Conservation (phyloP, 2,888 invertebrate species). For the Hedychridium roseum region DNA sequence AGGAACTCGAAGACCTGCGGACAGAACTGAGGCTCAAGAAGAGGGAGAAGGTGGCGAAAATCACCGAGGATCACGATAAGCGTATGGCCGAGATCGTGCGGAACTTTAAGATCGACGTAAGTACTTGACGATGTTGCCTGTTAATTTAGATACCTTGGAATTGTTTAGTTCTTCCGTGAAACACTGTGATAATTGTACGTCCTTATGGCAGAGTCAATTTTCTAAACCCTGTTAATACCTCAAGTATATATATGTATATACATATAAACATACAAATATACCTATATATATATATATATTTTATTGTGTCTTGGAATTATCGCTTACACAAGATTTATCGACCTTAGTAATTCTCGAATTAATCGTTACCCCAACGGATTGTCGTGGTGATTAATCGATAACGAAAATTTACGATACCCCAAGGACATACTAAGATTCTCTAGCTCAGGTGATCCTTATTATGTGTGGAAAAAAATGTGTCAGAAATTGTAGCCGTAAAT, state of each 20-base stretch:
- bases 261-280: not conserved
- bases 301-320: too few relatives aligned
- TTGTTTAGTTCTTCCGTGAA: not conserved
- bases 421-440: too few relatives aligned
- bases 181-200: not conserved
- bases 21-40: constrained; percentile 51
- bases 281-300: too few relatives aligned
- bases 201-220: not conserved
- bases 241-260: too few relatives aligned
- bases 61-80: constrained; percentile 61
- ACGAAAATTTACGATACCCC: too few relatives aligned
- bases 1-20: constrained; percentile 56
- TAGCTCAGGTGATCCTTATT: too few relatives aligned
- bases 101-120: constrained; percentile 73
- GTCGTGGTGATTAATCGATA: too few relatives aligned
- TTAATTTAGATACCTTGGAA: constrained; percentile 10
- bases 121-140: constrained; percentile 31
- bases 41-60: constrained; percentile 54
- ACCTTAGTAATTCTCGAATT: too few relatives aligned
- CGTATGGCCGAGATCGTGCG: constrained; percentile 55
- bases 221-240: not conserved
- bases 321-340: too few relatives aligned
- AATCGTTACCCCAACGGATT: too few relatives aligned
- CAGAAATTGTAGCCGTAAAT: too few relatives aligned
- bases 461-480: too few relatives aligned